A percentile compares a stretch with the other conserved stretches of the same genome.
Conservation (phyloP, 2,888 invertebrate species). For the Nemotelus pantherinus region DNA sequence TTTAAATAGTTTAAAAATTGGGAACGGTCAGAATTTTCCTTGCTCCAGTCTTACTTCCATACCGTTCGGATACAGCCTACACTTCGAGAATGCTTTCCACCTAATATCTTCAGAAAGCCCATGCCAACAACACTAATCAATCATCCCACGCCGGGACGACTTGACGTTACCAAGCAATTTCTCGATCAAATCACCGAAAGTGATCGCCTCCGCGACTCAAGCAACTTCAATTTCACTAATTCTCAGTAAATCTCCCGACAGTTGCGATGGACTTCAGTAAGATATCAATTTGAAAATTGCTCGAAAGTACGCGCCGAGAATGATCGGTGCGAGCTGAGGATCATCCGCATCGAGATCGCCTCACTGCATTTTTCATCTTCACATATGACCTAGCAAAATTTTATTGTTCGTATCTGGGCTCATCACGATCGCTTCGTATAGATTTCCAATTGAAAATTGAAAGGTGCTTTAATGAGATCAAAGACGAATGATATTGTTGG, state of each 20-base stretch:
- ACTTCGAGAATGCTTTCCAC: too few species aligned
- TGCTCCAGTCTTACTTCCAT: too few species aligned
- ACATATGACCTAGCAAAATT: conserved; percentile 37
- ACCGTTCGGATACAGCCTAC: too few species aligned
- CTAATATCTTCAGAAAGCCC: too few species aligned
- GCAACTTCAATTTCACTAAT: conserved; percentile 28
- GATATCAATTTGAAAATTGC: conserved; percentile 31
- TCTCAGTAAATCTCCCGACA: conserved; percentile 16
- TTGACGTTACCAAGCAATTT: conserved; percentile 46
- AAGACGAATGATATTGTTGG: conserved; percentile 33
- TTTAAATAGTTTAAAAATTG: too few species aligned
- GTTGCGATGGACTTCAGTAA: not conserved
- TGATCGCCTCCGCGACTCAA: conserved; percentile 1
- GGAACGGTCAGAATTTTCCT: too few species aligned
- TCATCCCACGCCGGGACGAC: not conserved
- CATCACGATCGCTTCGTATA: not conserved
- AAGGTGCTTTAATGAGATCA: conserved; percentile 42
- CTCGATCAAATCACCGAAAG: conserved; percentile 44
- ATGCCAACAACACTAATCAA: too few species aligned
- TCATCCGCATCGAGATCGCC: not conserved
- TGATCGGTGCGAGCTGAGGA: not conserved
- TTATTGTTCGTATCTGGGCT: conserved; percentile 15
- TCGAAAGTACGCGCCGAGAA: conserved; percentile 9
- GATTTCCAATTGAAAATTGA: conserved; percentile 38
- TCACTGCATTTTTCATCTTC: conserved; percentile 10